Conservation (phyloP, 1,140 invertebrate species). For the Dufourea novaeangliae region DNA sequence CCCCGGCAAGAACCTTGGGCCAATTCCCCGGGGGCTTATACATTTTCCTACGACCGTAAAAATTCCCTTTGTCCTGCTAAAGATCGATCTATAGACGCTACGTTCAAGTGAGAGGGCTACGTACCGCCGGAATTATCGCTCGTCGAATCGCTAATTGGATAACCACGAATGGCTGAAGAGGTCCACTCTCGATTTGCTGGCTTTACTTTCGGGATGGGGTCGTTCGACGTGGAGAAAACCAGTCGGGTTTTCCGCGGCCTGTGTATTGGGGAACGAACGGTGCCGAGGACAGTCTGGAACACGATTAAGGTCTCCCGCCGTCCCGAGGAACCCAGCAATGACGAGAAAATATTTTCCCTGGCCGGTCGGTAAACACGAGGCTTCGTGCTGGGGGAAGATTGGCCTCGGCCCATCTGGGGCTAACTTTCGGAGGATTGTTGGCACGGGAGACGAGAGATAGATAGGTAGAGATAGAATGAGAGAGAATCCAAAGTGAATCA, state of each 20-base stretch:
- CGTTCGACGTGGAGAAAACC: constrained; percentile 1
- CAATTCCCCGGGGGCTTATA: background rate
- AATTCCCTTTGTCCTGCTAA: background rate
- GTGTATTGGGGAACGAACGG: background rate
- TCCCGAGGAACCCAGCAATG: no score
- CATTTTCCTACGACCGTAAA: background rate
- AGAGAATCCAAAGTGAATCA: constrained; percentile 59
- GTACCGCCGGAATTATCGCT: constrained; percentile 3
- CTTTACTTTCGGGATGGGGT: constrained; percentile 22
- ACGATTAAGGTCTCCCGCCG: background rate
- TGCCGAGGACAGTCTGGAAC: background rate
- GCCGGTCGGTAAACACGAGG: constrained; percentile 57
- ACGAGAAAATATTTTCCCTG: constrained; percentile 53
- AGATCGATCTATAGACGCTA: background rate
- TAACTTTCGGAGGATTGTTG: constrained; percentile 28
- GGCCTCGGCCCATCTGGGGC: background rate
- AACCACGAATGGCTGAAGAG: constrained; percentile 22
- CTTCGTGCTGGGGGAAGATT: constrained; percentile 58
- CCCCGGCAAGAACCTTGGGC: background rate
- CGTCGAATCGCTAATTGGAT: constrained; percentile 40
- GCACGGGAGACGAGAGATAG: constrained; percentile 24
- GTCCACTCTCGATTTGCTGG: constrained; percentile 4
- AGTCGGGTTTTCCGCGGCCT: background rate
- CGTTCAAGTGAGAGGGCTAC: constrained; percentile 10
- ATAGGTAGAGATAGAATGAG: no score